Evolutionary conservation across 2,797 vertebrate species (phyloP).

Genomic region (Eleutherodactylus coqui): DNA sequence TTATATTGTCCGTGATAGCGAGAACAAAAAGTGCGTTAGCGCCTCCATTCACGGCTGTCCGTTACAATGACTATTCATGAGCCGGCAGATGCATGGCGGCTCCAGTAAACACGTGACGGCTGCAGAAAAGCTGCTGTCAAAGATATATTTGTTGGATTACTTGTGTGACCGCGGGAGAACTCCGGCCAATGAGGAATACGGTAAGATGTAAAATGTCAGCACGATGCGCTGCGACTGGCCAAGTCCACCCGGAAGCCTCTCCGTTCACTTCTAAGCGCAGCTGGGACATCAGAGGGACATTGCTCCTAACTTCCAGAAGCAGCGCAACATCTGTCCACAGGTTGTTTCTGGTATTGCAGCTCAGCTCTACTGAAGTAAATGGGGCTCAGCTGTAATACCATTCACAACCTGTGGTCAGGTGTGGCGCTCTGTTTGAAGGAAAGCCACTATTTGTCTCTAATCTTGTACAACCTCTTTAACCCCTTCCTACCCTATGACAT

Average conservation of each 20-base stretch:
- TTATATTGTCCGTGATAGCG: background rate
- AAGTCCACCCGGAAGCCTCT: background rate
- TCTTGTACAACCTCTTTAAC: too few species aligned
- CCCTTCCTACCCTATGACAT: too few species aligned
- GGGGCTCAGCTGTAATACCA: too few species aligned
- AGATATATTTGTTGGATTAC: conserved; percentile 55
- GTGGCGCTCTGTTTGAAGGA: too few species aligned
- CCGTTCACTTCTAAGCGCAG: too few species aligned
- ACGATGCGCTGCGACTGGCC: background rate
- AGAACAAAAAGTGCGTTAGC: conserved; percentile 25
- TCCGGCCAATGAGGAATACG: conserved; percentile 26
- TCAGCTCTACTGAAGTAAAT: too few species aligned
- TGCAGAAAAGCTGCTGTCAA: conserved; percentile 52
- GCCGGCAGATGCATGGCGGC: conserved; percentile 47
- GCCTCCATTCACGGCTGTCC: conserved; percentile 34
- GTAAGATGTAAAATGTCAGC: conserved; percentile 8
- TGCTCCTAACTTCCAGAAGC: too few species aligned
- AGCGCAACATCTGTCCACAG: too few species aligned
- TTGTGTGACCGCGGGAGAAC: conserved; percentile 30
- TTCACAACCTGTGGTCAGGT: too few species aligned
- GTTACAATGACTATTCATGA: conserved; percentile 59
- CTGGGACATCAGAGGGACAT: too few species aligned
- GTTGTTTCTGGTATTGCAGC: too few species aligned
- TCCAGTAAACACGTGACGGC: conserved; percentile 48
- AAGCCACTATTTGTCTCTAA: too few species aligned